These are phyloP conservation scores for Oeneis ivallda DNA, from an alignment of 2,888 invertebrate genomes.

Conservation along the genomic window DNA sequence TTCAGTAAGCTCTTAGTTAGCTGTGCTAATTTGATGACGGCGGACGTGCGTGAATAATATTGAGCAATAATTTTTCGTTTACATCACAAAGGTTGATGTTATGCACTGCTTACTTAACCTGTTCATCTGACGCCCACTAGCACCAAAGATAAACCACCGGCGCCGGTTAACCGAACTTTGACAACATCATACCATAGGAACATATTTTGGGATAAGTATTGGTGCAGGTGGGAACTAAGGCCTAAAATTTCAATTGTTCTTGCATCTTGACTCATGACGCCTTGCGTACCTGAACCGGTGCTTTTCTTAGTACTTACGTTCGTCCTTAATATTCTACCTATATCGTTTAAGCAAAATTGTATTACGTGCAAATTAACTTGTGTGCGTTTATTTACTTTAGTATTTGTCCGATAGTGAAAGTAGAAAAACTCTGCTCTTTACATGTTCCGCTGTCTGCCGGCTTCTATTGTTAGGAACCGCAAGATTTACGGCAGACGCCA, in stretches of 20 bases:
- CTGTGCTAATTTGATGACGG: conserved; percentile 6
- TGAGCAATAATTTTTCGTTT: conserved; percentile 10
- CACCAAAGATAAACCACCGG: conserved; percentile 10
- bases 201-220: conserved; percentile 10
- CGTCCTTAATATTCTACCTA: too few relatives aligned
- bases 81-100: conserved; percentile 7
- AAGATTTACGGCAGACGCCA: too few relatives aligned
- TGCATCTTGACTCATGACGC: conserved; percentile 10
- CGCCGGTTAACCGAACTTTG: conserved; percentile 8
- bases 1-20: conserved; percentile 9
- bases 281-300: conserved; percentile 3
- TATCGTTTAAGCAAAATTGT: not conserved
- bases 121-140: conserved; percentile 9
- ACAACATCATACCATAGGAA: conserved; percentile 10
- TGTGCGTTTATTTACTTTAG: too few relatives aligned
- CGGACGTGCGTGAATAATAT: conserved; percentile 10
- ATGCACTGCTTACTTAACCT: conserved; percentile 10
- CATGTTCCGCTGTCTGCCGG: too few relatives aligned
- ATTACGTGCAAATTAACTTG: conserved; percentile 10
- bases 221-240: conserved; percentile 10
- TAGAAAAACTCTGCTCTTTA: too few relatives aligned
- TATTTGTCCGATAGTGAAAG: too few relatives aligned
- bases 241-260: conserved; percentile 6
- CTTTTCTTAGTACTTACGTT: too few relatives aligned
- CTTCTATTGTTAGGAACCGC: too few relatives aligned